These are phyloP conservation scores for Montifringilla adamsi DNA, from an alignment of 2,113 vertebrate genomes.

Conservation along the genomic window DNA sequence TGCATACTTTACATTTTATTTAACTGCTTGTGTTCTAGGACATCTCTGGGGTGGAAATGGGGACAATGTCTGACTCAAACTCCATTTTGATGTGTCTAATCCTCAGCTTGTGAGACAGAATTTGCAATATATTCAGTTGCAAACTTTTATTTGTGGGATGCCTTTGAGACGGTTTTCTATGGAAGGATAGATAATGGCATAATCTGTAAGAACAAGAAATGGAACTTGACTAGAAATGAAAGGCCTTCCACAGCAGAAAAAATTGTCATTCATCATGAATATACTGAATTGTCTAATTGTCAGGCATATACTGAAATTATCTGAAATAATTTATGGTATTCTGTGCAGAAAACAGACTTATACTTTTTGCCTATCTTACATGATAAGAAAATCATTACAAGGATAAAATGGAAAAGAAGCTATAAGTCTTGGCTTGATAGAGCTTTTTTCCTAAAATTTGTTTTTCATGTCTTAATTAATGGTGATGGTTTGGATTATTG, in stretches of 20 bases:
- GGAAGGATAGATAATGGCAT: background rate
- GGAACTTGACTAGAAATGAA: background rate
- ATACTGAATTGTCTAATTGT: too few relatives aligned
- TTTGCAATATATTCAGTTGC: background rate
- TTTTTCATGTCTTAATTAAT: background rate
- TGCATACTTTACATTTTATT: background rate
- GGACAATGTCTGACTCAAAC: background rate
- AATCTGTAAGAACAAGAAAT: background rate
- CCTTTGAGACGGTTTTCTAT: background rate
- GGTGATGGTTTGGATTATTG: background rate
- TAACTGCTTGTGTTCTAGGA: background rate
- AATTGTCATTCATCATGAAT: background rate
- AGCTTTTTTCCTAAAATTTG: background rate
- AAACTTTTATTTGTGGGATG: background rate
- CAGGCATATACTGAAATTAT: slow-evolving; percentile 20
- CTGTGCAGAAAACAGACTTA: slow-evolving; percentile 21
- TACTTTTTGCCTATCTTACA: too few relatives aligned
- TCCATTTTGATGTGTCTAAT: background rate
- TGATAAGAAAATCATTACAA: background rate
- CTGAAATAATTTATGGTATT: slow-evolving; percentile 19
- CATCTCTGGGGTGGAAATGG: background rate
- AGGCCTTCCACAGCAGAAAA: background rate
- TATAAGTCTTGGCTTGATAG: background rate
- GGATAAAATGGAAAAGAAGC: background rate
- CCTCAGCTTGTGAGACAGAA: background rate